Evolutionary conservation across 2,797 vertebrate genomes (phyloP), one percentile per base, ranked within the genome.

Genomic region (Phoeniculus purpureus): DNA sequence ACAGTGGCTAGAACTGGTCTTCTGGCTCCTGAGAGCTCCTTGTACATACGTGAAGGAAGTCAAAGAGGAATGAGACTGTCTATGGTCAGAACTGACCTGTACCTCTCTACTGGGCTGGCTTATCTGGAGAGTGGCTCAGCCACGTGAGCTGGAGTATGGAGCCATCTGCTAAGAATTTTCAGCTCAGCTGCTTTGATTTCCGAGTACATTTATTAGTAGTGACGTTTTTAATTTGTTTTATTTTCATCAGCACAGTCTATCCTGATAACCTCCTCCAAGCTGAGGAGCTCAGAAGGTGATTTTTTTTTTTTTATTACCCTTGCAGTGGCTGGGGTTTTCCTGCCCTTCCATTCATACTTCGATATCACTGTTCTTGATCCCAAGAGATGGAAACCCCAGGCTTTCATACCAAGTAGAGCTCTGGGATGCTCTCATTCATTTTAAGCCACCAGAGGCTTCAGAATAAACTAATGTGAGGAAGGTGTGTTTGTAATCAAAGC

Each of bases 101-200:
- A 3, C 61, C 47, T 88, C 43, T 16, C 43, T 34, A 12, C 45
- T 45, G 50, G 77, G 27, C 60, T 90, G 81, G 22, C 34, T 87
- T 91, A 27, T 92, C 54, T 76, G 32, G 82, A 80, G 82, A 79
- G 66, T 54, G 76, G 50, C 43, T 72, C 70, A 58, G 47, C 81
- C 52, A 7, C 27, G 34, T 89, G 67, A 90, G 54, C 73, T 78
- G 81, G 60, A 76, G 52, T 72, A 15, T 58, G 60, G 82, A 95
- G 70, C 89, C 93, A 89, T 79, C 75, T 92, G 89, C 88, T 89
- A 88, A 83, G 64, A 82, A 82, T 84, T 93, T 96, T 87, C 81
- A 74, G 45, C 31, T 67, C 76, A 51, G 13, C n/a, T 89, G 31
- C 43, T 80, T 94, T 90, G 3, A 68, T 91, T 95, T 82, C 50